Conservation (phyloP, 1,140 invertebrate species). For the Listronotus oregonensis region DNA sequence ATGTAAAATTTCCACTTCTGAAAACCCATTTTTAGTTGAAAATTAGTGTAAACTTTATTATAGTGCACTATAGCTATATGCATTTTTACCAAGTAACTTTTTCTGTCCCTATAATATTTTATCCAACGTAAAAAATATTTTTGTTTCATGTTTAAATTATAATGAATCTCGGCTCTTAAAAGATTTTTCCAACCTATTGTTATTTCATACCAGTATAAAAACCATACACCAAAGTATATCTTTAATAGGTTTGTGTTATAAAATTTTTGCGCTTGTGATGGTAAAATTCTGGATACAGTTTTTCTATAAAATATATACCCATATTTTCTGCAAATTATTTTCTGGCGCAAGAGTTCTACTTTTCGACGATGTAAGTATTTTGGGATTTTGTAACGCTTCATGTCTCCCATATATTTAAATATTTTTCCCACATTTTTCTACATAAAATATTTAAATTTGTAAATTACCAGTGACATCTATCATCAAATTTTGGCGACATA, state of each 20-base stretch:
- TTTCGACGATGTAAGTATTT: slow-evolving; percentile 26
- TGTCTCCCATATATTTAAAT: no score
- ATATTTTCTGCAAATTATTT: slow-evolving; percentile 25
- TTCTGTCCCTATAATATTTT: background rate
- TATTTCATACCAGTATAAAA: slow-evolving; percentile 22
- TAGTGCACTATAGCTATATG: slow-evolving; percentile 11
- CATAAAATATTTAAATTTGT: no score
- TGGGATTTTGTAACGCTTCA: slow-evolving; percentile 5
- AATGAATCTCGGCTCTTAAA: slow-evolving; percentile 24
- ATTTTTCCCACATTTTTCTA: no score
- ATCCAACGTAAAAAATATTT: slow-evolving; percentile 16
- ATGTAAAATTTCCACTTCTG: slow-evolving; percentile 20
- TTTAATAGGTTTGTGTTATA: slow-evolving; percentile 6
- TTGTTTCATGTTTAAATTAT: slow-evolving; percentile 9
- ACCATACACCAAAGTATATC: slow-evolving; percentile 16
- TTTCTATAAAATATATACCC: slow-evolving; percentile 22
- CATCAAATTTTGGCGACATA: no score
- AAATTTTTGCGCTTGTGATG: slow-evolving; percentile 18
- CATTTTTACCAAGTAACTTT: slow-evolving; percentile 10
- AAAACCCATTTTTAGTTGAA: background rate
- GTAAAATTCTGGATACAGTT: slow-evolving; percentile 23
- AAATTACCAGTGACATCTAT: no score
- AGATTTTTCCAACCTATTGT: slow-evolving; percentile 23
- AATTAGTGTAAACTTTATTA: background rate
- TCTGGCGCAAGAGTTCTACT: slow-evolving; percentile 17